Evolutionary conservation across 2,888 invertebrate species (phyloP), one percentile per base, ranked within the genome.

Genomic region (Cephus rjabovi): DNA sequence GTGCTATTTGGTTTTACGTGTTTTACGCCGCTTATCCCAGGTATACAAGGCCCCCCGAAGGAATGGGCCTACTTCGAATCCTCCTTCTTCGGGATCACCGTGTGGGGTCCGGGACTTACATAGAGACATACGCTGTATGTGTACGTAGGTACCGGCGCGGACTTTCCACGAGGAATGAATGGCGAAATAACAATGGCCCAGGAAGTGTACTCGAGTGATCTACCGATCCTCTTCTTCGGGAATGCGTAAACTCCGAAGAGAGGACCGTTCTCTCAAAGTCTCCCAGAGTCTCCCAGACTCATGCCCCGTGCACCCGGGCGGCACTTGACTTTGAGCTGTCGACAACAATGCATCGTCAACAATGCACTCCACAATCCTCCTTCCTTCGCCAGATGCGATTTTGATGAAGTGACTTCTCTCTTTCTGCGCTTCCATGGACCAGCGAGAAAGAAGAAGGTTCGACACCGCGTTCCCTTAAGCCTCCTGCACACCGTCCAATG

Each of bases 161-260:
- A 83, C 85, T 79, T 81, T 80, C 83, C 83, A 81, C 79, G 83
- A 81, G 80, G 80, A 80, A 82, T 86, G 86, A 86, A 87, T 87
- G 83, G 85, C 80, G 80, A 81, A 56, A 81, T 80, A 83, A 88
- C 88, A 88, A 88, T 87, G 81, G 81, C 83, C 83, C 89, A 89
- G 90, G 89, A 90, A 90, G 88, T 90, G 85, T 87, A 88, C 89
- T 87, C 87, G 85, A 89, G 83, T 86, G 89, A 89, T 89, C 88
- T 85, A 82, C 84, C 86, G 86, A 87, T 87, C 86, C 82, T 76
- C 71, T 79, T 82, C 83, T 76, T 76, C 82, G 82, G 77, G 81
- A 83, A 81, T 37, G 76, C 71, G 71, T 71, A 71, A 71, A 71
- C 71, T 71, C 9, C 71, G 71, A 31, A 71, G 71, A 31, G 71